A percentile compares a stretch with the other conserved stretches of the same genome.
phyloP scores from a whole-genome alignment of 2,888 invertebrate genomes.

The Melieria omissa region DNA sequence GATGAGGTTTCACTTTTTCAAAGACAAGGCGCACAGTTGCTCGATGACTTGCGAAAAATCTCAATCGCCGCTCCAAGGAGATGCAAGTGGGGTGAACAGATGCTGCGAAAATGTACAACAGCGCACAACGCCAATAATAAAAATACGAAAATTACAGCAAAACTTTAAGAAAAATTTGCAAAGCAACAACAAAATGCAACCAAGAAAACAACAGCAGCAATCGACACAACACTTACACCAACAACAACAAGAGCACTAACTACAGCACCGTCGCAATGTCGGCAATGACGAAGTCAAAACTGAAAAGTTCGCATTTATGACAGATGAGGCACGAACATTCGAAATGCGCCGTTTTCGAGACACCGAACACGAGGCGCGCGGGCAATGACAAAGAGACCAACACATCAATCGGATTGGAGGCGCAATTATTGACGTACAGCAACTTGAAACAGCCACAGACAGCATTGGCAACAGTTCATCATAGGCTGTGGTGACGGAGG shows the following conservation, averaged over 20 bases:
- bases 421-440: conserved; percentile 27
- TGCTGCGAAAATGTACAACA: conserved; percentile 30
- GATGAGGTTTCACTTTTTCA: conserved; percentile 53
- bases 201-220: conserved; percentile 24
- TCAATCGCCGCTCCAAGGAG: conserved; percentile 47
- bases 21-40: conserved; percentile 57
- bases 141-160: conserved; percentile 12
- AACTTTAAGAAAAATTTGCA: conserved; percentile 14
- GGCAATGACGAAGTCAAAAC: conserved; percentile 63
- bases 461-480: not conserved
- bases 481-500: not conserved
- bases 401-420: conserved; percentile 28
- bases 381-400: conserved; percentile 29
- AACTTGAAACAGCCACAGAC: conserved; percentile 15
- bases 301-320: conserved; percentile 63
- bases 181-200: conserved; percentile 24
- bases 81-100: conserved; percentile 31
- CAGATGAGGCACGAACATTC: conserved; percentile 58
- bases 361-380: conserved; percentile 5
- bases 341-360: conserved; percentile 17
- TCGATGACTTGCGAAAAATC: conserved; percentile 63
- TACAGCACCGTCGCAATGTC: conserved; percentile 40
- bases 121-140: conserved; percentile 21
- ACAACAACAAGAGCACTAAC: conserved; percentile 52
- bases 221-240: conserved; percentile 42